Percentiles rank a stretch among this genome's conserved stretches.
Evolutionary conservation across 2,888 invertebrate species (phyloP).

Genomic region (Cremastinae sp.): DNA sequence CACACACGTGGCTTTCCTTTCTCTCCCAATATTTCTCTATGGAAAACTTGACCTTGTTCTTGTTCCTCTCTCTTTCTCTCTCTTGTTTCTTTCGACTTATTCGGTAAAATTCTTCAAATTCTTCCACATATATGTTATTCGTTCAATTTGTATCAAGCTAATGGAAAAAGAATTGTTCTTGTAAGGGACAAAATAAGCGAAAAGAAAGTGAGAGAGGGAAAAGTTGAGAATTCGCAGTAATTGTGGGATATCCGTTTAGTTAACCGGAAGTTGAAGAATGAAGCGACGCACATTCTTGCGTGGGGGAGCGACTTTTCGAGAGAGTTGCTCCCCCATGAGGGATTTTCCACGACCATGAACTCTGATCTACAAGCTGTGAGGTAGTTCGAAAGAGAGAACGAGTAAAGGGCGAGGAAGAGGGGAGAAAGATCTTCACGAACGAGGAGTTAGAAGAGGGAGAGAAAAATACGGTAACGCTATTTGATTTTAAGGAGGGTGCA

Average conservation of each 20-base stretch:
- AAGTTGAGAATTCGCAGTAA: constrained; percentile 4
- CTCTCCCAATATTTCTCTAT: too few species aligned
- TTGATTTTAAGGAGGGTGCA: constrained; percentile 4
- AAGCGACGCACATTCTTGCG: neutral
- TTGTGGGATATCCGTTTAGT: neutral
- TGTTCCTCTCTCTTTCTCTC: too few species aligned
- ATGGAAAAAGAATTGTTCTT: neutral
- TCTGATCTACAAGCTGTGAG: constrained; percentile 26
- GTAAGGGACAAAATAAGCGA: neutral
- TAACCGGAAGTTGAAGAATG: constrained; percentile 22
- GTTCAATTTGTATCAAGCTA: too few species aligned
- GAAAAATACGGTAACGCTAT: neutral
- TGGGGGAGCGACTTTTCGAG: constrained; percentile 32
- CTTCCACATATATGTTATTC: too few species aligned
- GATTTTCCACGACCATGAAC: constrained; percentile 9
- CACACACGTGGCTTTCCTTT: too few species aligned
- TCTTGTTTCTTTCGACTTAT: too few species aligned
- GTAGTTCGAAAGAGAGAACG: constrained; percentile 1
- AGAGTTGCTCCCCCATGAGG: constrained; percentile 5
- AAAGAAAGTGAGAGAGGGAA: neutral
- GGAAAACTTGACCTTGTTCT: too few species aligned
- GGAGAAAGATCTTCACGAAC: constrained; percentile 1
- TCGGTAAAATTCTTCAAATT: too few species aligned
- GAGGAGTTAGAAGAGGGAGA: neutral
- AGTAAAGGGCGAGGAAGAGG: constrained; percentile 9